A percentile compares a stretch with the other conserved stretches of the same genome.
Conservation (phyloP, 2,888 invertebrate species). For the Eupithecia exiguata region DNA sequence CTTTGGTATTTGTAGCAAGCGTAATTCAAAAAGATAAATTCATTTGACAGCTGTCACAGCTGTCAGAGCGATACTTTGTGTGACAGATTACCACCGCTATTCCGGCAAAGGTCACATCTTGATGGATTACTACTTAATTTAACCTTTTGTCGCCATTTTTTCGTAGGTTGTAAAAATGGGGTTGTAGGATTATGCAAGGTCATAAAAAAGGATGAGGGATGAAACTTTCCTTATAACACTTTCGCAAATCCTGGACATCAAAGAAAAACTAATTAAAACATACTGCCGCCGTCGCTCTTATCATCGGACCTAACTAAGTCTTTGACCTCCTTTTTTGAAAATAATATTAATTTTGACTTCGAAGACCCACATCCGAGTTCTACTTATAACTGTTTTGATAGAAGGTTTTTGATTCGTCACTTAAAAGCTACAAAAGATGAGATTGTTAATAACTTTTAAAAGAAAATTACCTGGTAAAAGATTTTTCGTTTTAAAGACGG, state of each 20-base stretch:
- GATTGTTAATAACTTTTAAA: too few relatives aligned
- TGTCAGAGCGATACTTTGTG: conserved; percentile 10
- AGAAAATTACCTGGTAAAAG: background rate
- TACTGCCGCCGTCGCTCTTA: conserved; percentile 26
- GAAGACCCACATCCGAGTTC: background rate
- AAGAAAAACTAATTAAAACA: conserved; percentile 44
- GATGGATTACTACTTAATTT: conserved; percentile 20
- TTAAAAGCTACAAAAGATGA: background rate
- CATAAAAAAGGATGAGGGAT: conserved; percentile 20
- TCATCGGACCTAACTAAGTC: conserved; percentile 24
- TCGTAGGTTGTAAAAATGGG: conserved; percentile 2
- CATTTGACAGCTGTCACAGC: conserved; percentile 12
- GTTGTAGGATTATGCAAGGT: conserved; percentile 16
- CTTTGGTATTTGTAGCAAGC: background rate
- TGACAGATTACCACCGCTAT: conserved; percentile 15
- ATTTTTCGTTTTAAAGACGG: background rate
- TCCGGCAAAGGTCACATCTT: conserved; percentile 18
- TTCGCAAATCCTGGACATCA: conserved; percentile 36
- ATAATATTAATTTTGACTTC: background rate
- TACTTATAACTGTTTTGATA: background rate
- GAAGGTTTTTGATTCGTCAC: background rate
- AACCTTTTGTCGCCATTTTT: conserved; percentile 16
- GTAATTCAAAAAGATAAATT: conserved; percentile 4
- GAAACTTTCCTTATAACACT: conserved; percentile 37
- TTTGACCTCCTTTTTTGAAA: conserved; percentile 21